Conservation (phyloP, 2,113 vertebrate species). For the Holacanthus passer region DNA sequence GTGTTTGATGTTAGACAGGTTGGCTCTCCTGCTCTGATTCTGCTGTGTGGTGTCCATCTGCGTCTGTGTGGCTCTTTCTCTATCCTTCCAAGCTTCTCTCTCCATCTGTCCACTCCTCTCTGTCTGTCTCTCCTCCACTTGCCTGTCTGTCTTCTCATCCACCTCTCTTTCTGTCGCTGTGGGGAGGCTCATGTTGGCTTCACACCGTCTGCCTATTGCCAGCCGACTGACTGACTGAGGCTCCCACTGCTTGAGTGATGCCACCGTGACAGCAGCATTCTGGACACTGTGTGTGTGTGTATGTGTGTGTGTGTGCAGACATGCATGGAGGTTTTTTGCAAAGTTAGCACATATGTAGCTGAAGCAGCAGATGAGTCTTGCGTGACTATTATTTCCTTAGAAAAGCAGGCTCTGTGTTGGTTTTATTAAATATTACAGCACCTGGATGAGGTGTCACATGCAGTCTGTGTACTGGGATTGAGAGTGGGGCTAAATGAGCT, state of each 20-base stretch:
- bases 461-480: conserved; percentile 30
- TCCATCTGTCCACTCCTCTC: conserved; percentile 41
- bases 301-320: not conserved
- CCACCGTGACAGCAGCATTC: conserved; percentile 55
- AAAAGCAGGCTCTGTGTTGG: conserved; percentile 9
- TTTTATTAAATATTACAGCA: conserved; percentile 22
- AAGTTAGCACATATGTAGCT: conserved; percentile 13
- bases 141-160: conserved; percentile 16
- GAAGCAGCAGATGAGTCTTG: conserved; percentile 17
- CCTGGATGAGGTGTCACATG: conserved; percentile 31
- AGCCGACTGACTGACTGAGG: conserved; percentile 49
- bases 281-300: conserved; percentile 6
- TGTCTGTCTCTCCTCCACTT: conserved; percentile 27
- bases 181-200: conserved; percentile 50
- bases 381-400: conserved; percentile 33
- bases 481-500: conserved; percentile 39
- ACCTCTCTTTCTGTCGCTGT: conserved; percentile 1
- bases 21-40: not conserved
- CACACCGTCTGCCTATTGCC: conserved; percentile 49
- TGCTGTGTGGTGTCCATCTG: conserved; percentile 43
- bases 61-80: conserved; percentile 20
- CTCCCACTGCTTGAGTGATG: conserved; percentile 58
- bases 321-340: not conserved
- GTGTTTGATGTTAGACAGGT: not conserved
- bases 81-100: conserved; percentile 12